Conservation (phyloP, 1,140 invertebrate genomes). For the Pseudomyrmex sp. region DNA sequence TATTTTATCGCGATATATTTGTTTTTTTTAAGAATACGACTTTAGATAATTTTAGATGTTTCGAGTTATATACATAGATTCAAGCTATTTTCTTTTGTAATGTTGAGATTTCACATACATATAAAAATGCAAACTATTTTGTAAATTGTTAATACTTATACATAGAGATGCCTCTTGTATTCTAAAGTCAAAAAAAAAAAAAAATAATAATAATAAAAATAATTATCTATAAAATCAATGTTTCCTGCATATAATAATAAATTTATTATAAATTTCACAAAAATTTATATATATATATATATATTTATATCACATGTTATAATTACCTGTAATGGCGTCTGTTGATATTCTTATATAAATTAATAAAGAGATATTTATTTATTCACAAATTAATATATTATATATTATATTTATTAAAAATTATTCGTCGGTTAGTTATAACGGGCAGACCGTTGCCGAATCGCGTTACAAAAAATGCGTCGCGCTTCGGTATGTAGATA, state of each 20-base stretch:
- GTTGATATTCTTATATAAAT: not conserved
- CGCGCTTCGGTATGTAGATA: slow-evolving; percentile 31
- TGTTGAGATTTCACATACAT: not conserved
- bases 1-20: slow-evolving; percentile 13
- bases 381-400: slow-evolving; percentile 75
- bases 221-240: slow-evolving; percentile 12
- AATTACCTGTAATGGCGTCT: not conserved
- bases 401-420: slow-evolving; percentile 76
- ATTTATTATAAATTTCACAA: not conserved
- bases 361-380: slow-evolving; percentile 70
- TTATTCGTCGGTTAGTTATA: slow-evolving; percentile 71
- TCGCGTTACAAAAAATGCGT: slow-evolving; percentile 70
- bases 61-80: slow-evolving; percentile 14
- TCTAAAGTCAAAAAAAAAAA: slow-evolving; percentile 27
- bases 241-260: not conserved
- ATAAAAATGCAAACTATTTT: slow-evolving; percentile 44
- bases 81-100: slow-evolving; percentile 17
- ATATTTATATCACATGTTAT: not conserved
- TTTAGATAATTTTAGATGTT: not conserved
- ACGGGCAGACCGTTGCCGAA: slow-evolving; percentile 69
- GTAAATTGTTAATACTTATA: slow-evolving; percentile 46
- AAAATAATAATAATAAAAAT: slow-evolving; percentile 32
- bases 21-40: not conserved
- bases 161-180: slow-evolving; percentile 35
- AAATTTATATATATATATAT: not conserved